Evolutionary conservation across 1,140 invertebrate genomes (phyloP), one percentile per base, ranked within the genome.

Genomic region (Lineus longissimus): DNA sequence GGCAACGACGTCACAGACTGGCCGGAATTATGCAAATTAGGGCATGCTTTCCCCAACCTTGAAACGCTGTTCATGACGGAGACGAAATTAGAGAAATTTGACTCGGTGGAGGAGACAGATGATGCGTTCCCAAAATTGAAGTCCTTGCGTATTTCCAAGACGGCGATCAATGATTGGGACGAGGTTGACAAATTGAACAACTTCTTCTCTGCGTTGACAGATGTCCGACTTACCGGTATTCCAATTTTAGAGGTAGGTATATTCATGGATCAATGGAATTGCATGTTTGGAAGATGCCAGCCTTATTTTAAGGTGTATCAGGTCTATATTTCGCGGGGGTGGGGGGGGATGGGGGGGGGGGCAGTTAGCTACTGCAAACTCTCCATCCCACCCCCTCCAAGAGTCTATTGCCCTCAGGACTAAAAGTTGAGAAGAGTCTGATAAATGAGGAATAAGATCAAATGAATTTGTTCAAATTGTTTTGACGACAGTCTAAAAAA

Each of bases 31-130:
- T 87, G 86, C 30, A 91, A 92, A 75, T 76, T 96, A 36, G 93
- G 93, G 7, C 47, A 64, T 43, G 61, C 63, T 4, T 96, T 96
- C 81, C 93, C 93, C 0, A 88, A 88, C 68, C 78, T 96, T 59
- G 89, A 94, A 78, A 88, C 88, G 0, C 81, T 97, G 30, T 87
- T 94, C 2, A 82, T 94, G 2, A 92, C 92, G 25, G 91, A 95
- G 67, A 94, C 92, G 82, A 90, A 90, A 6, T 83, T 93, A 59
- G 83, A 85, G 19, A 87, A 17, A n/a, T 45, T 73, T 15, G 25
- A 23, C 2, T 61, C 54, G 7, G 7, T 72, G 0, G 33, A 61
- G n/a, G 54, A 27, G 1, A 67, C 63, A 43, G 41, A 29, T 22
- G 43, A 61, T 25, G 56, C 59, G 13, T 91, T 88, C 79, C 86